Percentiles rank a stretch among this genome's conserved stretches.
phyloP scores from a whole-genome alignment of 2,797 vertebrate genomes.

The Sebastes itinus region DNA sequence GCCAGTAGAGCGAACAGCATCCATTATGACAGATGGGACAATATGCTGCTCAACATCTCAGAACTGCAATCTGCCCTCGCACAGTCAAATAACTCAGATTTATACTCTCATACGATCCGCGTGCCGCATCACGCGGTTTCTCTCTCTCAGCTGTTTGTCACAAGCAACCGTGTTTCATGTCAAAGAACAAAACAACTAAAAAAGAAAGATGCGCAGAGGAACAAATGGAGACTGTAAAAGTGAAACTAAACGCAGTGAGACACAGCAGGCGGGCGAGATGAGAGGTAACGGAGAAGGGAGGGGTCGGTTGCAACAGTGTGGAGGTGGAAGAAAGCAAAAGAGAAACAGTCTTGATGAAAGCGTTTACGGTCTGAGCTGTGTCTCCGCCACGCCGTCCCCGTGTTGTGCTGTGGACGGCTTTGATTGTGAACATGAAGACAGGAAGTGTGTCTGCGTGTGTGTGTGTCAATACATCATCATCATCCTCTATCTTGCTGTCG shows the following conservation, averaged over 20 bases:
- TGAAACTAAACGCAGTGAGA: conserved; percentile 30
- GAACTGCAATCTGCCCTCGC: background rate
- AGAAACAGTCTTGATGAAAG: conserved; percentile 61
- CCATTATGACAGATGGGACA: background rate
- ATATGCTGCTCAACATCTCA: background rate
- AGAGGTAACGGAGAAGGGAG: conserved; percentile 3
- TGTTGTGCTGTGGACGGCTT: conserved; percentile 45
- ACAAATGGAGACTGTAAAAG: conserved; percentile 9
- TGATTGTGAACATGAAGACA: conserved; percentile 62
- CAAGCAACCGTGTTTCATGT: background rate
- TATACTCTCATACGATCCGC: background rate
- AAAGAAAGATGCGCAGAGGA: background rate
- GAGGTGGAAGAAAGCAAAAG: conserved; percentile 50
- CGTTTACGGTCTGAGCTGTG: conserved; percentile 22
- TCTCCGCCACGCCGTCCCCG: background rate
- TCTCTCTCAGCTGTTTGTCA: conserved; percentile 1
- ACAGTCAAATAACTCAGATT: background rate
- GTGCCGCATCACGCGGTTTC: background rate
- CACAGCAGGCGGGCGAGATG: conserved; percentile 34
- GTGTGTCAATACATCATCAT: background rate
- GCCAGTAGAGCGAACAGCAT: background rate
- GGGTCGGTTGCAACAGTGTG: conserved; percentile 28
- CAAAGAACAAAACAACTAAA: background rate
- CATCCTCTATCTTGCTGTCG: background rate
- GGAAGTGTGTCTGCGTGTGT: background rate